Percentiles rank a stretch among this genome's conserved stretches.
Evolutionary conservation across 2,888 invertebrate genomes (phyloP).

Genomic region (Leptogaster cylindrica): DNA sequence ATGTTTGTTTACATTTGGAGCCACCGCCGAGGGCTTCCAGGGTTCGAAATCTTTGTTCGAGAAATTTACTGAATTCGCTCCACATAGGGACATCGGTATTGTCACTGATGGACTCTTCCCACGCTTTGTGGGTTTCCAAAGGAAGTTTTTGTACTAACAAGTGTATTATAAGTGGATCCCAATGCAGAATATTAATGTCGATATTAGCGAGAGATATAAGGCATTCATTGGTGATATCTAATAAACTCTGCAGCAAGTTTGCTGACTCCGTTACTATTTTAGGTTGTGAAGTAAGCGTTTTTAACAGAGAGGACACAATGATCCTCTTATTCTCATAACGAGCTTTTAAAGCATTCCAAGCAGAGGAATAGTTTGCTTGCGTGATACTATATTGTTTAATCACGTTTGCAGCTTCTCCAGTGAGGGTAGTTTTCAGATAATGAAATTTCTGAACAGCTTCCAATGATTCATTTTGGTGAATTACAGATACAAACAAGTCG

Average conservation of each 20-base stretch:
- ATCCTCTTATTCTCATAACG: neutral
- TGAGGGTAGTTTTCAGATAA: neutral
- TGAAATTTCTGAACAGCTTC: neutral
- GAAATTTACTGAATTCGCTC: neutral
- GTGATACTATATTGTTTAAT: neutral
- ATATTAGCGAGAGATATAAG: neutral
- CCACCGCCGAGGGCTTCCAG: neutral
- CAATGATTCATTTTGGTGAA: neutral
- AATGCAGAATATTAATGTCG: neutral
- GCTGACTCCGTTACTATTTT: neutral
- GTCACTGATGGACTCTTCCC: neutral
- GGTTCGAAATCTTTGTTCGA: neutral
- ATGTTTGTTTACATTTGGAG: neutral
- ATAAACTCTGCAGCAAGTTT: no score
- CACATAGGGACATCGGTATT: neutral
- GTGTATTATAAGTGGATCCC: neutral
- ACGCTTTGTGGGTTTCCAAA: neutral
- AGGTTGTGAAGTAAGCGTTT: neutral
- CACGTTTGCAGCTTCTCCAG: neutral
- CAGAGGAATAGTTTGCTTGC: neutral
- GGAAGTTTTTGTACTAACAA: neutral
- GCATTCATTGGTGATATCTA: neutral
- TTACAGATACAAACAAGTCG: neutral
- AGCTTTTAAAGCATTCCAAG: neutral
- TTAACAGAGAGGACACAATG: neutral